Base-by-base conservation (phyloP, 2,888 invertebrate genomes). In the Trissonchulus sp. region DNA sequence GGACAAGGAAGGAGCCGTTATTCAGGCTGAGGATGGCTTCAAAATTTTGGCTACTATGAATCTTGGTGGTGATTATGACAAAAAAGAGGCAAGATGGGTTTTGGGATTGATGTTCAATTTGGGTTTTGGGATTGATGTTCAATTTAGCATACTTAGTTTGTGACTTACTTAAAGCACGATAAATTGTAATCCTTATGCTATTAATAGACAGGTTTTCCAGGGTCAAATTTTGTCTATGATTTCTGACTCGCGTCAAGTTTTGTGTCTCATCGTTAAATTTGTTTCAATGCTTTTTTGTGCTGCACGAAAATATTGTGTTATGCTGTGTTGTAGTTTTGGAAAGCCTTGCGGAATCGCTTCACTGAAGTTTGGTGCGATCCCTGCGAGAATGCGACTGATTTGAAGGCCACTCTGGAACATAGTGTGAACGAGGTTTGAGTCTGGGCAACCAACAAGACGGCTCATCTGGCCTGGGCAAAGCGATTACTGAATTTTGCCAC, bases 31-130 rank as follows among this genome's bases (percentile, higher is more conserved):
- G 75, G 84, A 89, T 2, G 89, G 90, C 15, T 99, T 99, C 84
- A 90, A 92, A 80, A 93, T 99, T 82, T 89, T 98, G 76, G 95
- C 94, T 1, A 99, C 99, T 0, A 99, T 99, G 99, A 99, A 99
- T 87, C 99, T 99, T 3, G 97, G 98, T 18, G 98, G 98, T 0
- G 99, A 99, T 88, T 99, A 93, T 84, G 99, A 99, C 1, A 99
- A 99, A 85, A 99, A 99, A 84, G 99, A 99, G 86, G 89, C 89
- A 79, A 76, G 79, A 48, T 15, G 48, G n/a, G n/a, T n/a, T n/a
- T n/a, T n/a, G n/a, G n/a, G n/a, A n/a, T n/a, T n/a, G n/a, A n/a
- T n/a, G n/a, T n/a, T n/a, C n/a, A n/a, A n/a, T n/a, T n/a, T n/a
- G n/a, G n/a, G n/a, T n/a, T n/a, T n/a, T n/a, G n/a, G n/a, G n/a